Evolutionary conservation across 2,888 invertebrate genomes (phyloP).

Genomic region (Steromphala cineraria): DNA sequence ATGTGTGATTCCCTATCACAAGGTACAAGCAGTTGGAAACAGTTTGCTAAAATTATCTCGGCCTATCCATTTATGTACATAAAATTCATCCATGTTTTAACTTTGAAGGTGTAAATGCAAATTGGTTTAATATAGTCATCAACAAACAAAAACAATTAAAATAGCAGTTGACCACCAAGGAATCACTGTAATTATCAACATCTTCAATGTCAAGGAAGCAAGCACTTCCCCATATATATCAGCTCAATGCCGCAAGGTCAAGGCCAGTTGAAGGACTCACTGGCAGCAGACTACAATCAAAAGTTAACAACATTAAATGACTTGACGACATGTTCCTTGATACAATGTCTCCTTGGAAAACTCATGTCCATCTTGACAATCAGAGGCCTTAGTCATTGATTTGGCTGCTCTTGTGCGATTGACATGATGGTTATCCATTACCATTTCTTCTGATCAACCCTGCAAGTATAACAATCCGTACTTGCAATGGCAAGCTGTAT

Average conservation of each 20-base stretch:
- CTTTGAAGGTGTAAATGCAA: constrained; percentile 7
- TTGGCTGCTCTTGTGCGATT: too few species aligned
- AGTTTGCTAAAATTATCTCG: neutral
- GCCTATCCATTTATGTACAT: constrained; percentile 7
- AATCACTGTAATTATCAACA: neutral
- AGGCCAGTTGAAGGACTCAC: neutral
- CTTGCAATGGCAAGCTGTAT: too few species aligned
- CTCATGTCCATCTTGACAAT: neutral
- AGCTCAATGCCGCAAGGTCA: neutral
- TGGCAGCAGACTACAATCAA: neutral
- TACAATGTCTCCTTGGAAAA: neutral
- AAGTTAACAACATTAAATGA: constrained; percentile 5
- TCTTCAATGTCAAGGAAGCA: constrained; percentile 22
- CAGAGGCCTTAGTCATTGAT: neutral
- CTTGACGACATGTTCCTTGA: neutral
- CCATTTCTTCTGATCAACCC: too few species aligned
- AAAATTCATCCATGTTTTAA: neutral
- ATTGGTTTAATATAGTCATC: neutral
- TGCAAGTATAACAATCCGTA: too few species aligned
- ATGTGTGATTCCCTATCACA: constrained; percentile 12
- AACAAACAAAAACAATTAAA: constrained; percentile 16
- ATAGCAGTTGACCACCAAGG: constrained; percentile 18
- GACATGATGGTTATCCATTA: too few species aligned
- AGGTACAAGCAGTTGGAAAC: constrained; percentile 2
- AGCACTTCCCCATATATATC: neutral